Base-by-base conservation (phyloP, 1,140 invertebrate genomes). In the Drosophila ironensis region DNA sequence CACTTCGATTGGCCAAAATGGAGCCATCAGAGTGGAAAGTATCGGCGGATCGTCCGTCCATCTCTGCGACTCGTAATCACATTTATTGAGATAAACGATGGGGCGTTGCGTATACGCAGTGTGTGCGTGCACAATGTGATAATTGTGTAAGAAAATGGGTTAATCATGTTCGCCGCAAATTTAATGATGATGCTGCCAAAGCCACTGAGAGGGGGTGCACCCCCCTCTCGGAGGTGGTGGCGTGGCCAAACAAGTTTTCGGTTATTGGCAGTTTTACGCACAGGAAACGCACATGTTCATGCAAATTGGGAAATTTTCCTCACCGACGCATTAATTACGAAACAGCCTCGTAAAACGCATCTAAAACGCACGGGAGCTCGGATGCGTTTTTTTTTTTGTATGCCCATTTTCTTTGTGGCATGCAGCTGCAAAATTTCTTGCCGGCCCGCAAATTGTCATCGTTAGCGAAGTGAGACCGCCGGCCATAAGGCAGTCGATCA, bases 1-100 rank as follows among this genome's bases (percentile, higher is more conserved):
- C 76, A 68, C 42, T 68, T 72, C 72, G 72, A 80, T 80, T 81
- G 76, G 50, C 77, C 41, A 56, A 80, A 80, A 81, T 81, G 77
- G 54, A 77, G 77, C 67, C 77, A 82, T 81, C 76, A 82, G 30
- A 33, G 48, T 72, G 74, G 70, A 78, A 78, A 77, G 66, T n/a
- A n/a, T n/a, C 53, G 66, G 51, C 44, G 25, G 28, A 28, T 45
- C 44, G 51, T 30, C n/a, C 9, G 28, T 30, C 28, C 28, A 44
- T 45, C 51, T 68, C 25, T 45, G 28, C 48, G 48, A 51, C 20
- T 67, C 17, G 45, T 70, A 69, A 69, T 69, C 52, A 69, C 66
- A 69, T 69, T 70, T 69, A 70, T 70, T 70, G 53, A 69, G 66
- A 70, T 59, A 70, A 70, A 69, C 66, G 66, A 69, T 70, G 52